Base-by-base conservation (phyloP, 2,797 vertebrate genomes). In the Ficedula albicollis region DNA sequence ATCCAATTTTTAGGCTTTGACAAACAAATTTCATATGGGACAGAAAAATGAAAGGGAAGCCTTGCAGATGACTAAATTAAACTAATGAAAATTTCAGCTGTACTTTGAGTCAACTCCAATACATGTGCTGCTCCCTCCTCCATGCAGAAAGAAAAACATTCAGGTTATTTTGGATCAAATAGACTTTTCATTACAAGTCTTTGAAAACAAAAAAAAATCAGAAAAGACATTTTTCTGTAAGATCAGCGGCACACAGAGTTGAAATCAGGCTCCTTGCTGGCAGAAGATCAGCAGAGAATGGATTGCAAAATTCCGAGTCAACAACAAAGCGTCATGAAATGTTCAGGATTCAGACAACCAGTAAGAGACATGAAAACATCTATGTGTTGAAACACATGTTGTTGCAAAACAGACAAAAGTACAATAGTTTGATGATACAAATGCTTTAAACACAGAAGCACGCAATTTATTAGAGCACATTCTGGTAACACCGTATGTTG, bases 381-480 rank as follows among this genome's bases (percentile, higher is more conserved):
- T 27, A 12, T 18, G n/a, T 78, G 36, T 73, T 79, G 70, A 88
- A 94, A 85, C 26, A 63, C 15, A 8, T 20, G 19, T 32, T 77
- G 30, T 66, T 84, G 64, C 60, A 55, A 72, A 94, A 82, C 69
- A 90, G 91, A 46, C 77, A 94, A 94, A 95, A 86, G 84, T 55
- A 89, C 86, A 95, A 60, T 7, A 91, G 63, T 74, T 87, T 72
- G 38, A 49, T 4, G 22, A 75, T 22, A 76, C 36, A 92, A 89
- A 38, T 60, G 81, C 51, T 94, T 92, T 72, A 83, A 89, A 91
- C 22, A 39, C 29, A 70, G 44, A 95, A 87, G 30, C 12, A 89
- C 17, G 30, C n/a, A 32, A 67, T 73, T 80, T 68, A 85, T 74
- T 91, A 85, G n/a, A 70, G 49, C 48, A 83, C 32, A 77, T 92